Evolutionary conservation across 1,140 invertebrate genomes (phyloP).

Genomic region (Leptinotarsa lineolata): DNA sequence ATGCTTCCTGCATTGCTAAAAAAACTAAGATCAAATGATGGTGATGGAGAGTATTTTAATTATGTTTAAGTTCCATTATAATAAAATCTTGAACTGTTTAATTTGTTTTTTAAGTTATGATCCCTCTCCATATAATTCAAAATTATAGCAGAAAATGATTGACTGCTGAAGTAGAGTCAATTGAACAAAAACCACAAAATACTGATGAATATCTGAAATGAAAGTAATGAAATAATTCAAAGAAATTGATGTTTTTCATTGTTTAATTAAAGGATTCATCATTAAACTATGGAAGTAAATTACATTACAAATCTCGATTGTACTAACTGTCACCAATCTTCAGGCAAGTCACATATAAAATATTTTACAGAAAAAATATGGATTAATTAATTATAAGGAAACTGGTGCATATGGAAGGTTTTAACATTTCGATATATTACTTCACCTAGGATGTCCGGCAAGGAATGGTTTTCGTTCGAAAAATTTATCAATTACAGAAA

Average conservation of each 20-base stretch:
- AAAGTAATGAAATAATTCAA: not conserved
- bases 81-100: too few relatives aligned
- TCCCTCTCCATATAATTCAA: too few relatives aligned
- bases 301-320: conserved; percentile 36
- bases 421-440: not conserved
- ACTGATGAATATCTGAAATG: not conserved
- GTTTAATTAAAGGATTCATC: conserved; percentile 22
- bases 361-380: conserved; percentile 28
- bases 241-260: conserved; percentile 3
- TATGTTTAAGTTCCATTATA: not conserved
- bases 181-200: too few relatives aligned
- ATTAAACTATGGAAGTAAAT: conserved; percentile 35
- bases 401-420: conserved; percentile 2
- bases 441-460: too few relatives aligned
- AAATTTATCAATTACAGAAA: too few relatives aligned
- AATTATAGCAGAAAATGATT: too few relatives aligned
- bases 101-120: too few relatives aligned
- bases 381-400: not conserved
- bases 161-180: too few relatives aligned
- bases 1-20: conserved; percentile 54
- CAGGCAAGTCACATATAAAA: conserved; percentile 38
- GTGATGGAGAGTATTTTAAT: not conserved
- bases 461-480: too few relatives aligned
- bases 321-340: conserved; percentile 34
- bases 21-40: conserved; percentile 19